A percentile compares a stretch with the other conserved stretches of the same genome.
These are phyloP conservation scores for Drosophila subpulchrella DNA, from an alignment of 1,140 invertebrate species.

Conservation along the genomic window DNA sequence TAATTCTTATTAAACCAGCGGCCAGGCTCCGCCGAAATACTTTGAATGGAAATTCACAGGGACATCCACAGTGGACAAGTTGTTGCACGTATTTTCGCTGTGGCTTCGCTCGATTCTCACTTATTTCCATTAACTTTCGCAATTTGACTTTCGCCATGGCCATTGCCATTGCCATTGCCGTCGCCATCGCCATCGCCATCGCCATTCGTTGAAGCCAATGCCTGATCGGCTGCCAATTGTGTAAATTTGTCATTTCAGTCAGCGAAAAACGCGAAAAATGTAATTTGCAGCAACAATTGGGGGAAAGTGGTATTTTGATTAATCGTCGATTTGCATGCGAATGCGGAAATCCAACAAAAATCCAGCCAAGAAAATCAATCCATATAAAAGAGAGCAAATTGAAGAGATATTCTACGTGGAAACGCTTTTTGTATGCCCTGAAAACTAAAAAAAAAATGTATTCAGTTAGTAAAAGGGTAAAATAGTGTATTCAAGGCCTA, in stretches of 20 bases:
- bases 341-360: conserved; percentile 39
- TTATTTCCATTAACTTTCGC: conserved; percentile 48
- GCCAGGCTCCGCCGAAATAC: background rate
- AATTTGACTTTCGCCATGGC: conserved; percentile 19
- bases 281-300: conserved; percentile 67
- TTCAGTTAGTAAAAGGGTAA: background rate
- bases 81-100: conserved; percentile 20
- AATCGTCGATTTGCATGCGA: conserved; percentile 69
- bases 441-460: background rate
- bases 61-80: conserved; percentile 2
- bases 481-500: no score
- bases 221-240: conserved; percentile 41
- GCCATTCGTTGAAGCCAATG: conserved; percentile 1
- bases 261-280: conserved; percentile 49
- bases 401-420: background rate
- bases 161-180: conserved; percentile 1
- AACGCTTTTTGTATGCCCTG: background rate
- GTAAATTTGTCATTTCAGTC: conserved; percentile 54
- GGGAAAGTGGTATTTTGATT: conserved; percentile 66
- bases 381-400: conserved; percentile 22
- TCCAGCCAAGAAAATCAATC: conserved; percentile 8
- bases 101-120: conserved; percentile 19
- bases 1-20: background rate
- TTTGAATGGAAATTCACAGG: background rate
- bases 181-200: background rate